Conservation (phyloP, 2,797 vertebrate genomes). For the Monodelphis domestica region DNA sequence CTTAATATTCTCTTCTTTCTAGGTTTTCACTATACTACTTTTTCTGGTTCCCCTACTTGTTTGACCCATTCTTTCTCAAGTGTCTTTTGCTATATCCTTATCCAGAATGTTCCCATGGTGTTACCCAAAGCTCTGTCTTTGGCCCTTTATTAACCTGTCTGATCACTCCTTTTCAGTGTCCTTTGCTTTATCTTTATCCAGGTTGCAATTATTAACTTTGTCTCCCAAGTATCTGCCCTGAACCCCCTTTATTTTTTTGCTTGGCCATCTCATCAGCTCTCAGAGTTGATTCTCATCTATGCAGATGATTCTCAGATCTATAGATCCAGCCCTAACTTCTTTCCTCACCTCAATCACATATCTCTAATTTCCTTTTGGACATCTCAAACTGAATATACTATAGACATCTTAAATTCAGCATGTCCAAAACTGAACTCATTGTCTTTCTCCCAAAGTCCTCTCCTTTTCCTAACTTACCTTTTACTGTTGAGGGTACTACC, state of each 20-base stretch:
- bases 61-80: background rate
- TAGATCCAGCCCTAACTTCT: background rate
- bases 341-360: too few relatives aligned
- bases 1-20: background rate
- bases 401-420: background rate
- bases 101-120: background rate
- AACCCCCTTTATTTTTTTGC: background rate
- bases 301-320: background rate
- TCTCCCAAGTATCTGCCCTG: background rate
- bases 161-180: background rate
- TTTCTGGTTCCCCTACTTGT: background rate
- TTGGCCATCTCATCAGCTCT: background rate
- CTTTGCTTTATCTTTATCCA: background rate
- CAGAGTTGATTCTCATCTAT: background rate
- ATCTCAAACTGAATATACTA: background rate
- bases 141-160: background rate
- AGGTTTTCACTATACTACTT: background rate
- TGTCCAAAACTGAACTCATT: background rate
- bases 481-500: background rate
- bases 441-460: background rate
- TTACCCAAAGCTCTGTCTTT: background rate
- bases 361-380: background rate
- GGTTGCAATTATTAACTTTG: background rate
- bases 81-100: background rate
- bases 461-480: too few relatives aligned